phyloP scores from a whole-genome alignment of 2,113 vertebrate genomes.

The Lepidothrix coronata region DNA sequence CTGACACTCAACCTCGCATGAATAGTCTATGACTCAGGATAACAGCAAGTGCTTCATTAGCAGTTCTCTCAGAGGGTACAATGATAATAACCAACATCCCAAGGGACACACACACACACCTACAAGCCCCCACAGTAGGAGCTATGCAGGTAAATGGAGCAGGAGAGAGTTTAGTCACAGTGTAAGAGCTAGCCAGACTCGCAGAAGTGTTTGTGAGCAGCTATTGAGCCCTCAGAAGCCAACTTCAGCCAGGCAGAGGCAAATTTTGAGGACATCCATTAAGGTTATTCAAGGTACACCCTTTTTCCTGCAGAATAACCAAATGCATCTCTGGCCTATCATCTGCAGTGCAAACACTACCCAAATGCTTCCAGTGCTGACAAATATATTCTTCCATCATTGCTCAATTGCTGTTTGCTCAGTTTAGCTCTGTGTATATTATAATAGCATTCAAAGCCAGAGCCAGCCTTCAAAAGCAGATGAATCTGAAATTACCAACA shows the following conservation, averaged over 20 bases:
- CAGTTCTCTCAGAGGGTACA: background rate
- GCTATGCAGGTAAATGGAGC: fast-evolving
- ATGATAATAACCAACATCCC: background rate
- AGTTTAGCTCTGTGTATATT: background rate
- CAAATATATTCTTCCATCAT: conserved; percentile 10
- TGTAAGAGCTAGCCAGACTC: background rate
- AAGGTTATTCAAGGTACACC: background rate
- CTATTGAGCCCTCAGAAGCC: background rate
- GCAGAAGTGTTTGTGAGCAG: background rate
- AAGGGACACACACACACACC: background rate
- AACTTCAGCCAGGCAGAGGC: background rate
- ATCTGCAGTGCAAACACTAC: background rate
- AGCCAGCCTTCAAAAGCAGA: conserved; percentile 38
- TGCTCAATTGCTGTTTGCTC: conserved; percentile 19
- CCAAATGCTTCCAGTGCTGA: background rate
- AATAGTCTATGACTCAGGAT: background rate
- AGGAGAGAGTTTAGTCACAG: background rate
- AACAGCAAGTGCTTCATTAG: background rate
- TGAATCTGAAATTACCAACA: conserved; percentile 54
- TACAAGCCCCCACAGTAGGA: background rate
- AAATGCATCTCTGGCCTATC: background rate
- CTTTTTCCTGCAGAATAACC: background rate
- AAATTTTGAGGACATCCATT: background rate
- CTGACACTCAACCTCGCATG: background rate
- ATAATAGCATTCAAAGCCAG: conserved; percentile 24